A percentile compares a stretch with the other conserved stretches of the same genome.
These are phyloP conservation scores for Malurus cyaneus DNA, from an alignment of 2,113 vertebrate genomes.

Conservation along the genomic window DNA sequence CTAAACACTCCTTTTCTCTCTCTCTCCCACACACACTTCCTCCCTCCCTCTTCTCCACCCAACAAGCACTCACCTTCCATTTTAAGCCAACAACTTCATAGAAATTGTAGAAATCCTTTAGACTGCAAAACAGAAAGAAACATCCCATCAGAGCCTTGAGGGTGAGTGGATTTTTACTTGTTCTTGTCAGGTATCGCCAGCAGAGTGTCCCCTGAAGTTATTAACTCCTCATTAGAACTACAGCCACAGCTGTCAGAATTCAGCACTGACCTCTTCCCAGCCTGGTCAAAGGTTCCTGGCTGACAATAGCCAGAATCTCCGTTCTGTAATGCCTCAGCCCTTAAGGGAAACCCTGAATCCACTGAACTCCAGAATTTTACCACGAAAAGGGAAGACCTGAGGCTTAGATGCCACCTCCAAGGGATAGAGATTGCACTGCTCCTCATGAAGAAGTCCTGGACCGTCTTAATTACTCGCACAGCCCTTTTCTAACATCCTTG, in stretches of 20 bases:
- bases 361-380: background rate
- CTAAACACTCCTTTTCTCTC: background rate
- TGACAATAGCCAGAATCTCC: background rate
- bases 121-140: constrained; percentile 72
- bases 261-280: background rate
- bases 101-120: constrained; percentile 95
- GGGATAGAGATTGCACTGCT: background rate
- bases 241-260: background rate
- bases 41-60: background rate
- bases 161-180: background rate
- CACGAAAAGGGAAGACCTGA: background rate
- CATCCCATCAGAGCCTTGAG: background rate
- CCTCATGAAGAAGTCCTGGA: background rate
- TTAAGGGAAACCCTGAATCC: background rate
- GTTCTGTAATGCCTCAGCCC: background rate
- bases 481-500: background rate
- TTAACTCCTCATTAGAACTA: constrained; percentile 11
- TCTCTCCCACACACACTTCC: background rate
- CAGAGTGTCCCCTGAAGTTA: background rate
- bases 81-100: constrained; percentile 94
- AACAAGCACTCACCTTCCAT: constrained; percentile 85
- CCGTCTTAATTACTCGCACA: background rate
- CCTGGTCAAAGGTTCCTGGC: background rate
- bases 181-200: background rate
- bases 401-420: background rate